phyloP scores from a whole-genome alignment of 1,140 invertebrate genomes.

The Acromyrmex charruanus region DNA sequence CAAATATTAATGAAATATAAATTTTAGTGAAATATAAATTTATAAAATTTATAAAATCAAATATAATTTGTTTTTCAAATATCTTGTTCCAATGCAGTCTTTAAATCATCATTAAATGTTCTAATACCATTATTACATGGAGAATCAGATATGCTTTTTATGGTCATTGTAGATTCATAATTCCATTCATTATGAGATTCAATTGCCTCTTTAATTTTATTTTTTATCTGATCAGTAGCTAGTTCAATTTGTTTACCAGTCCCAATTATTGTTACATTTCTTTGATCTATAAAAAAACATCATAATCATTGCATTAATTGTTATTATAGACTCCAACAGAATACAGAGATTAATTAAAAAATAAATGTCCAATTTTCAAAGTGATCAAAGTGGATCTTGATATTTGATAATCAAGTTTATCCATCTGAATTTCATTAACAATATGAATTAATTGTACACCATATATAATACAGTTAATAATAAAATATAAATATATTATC shows the following conservation, averaged over 20 bases:
- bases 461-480: neutral
- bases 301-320: conserved; percentile 38
- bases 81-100: conserved; percentile 38
- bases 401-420: no score
- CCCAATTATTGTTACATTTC: conserved; percentile 88
- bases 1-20: neutral
- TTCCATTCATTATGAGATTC: conserved; percentile 77
- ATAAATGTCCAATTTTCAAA: neutral
- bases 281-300: conserved; percentile 65
- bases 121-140: conserved; percentile 37
- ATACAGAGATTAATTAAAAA: neutral
- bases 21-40: neutral
- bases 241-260: conserved; percentile 88
- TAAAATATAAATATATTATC: neutral
- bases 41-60: conserved; percentile 5
- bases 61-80: conserved; percentile 2
- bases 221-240: conserved; percentile 88
- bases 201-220: conserved; percentile 88
- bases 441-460: neutral
- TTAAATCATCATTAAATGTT: neutral
- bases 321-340: neutral
- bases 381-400: no score
- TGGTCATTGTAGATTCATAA: neutral
- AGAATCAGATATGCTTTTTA: conserved; percentile 66
- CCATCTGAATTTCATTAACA: no score